Conservation (phyloP, 2,888 invertebrate species). For the Lasioglossum vierecki region DNA sequence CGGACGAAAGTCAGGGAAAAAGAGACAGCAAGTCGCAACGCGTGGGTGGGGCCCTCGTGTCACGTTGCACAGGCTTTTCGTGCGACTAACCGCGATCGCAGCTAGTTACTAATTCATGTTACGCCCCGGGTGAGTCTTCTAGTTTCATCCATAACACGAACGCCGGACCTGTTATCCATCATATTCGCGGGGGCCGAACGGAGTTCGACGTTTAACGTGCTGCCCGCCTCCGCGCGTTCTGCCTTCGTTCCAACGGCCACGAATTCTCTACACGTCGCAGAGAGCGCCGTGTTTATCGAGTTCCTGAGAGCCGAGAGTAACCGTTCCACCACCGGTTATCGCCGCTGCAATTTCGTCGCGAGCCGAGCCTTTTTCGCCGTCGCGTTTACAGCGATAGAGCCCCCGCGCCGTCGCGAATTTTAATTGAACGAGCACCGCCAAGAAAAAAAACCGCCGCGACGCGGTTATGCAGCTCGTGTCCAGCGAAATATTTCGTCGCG, state of each 20-base stretch:
- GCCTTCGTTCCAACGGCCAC: not conserved
- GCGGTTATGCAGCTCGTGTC: not conserved
- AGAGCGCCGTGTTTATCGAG: not conserved
- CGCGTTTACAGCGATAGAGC: not conserved
- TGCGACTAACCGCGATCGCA: slow-evolving; percentile 16
- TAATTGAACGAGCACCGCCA: not conserved
- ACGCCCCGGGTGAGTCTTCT: slow-evolving; percentile 47
- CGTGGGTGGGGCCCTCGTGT: slow-evolving; percentile 31
- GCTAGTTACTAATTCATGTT: slow-evolving; percentile 61
- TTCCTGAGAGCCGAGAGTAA: not conserved
- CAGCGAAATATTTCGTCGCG: not conserved
- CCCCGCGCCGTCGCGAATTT: not conserved
- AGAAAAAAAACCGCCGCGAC: not conserved
- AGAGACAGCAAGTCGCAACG: not conserved
- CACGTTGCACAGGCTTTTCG: slow-evolving; percentile 18
- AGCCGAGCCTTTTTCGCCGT: not conserved
- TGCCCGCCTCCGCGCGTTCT: not conserved
- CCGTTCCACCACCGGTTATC: not conserved
- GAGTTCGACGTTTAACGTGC: slow-evolving; percentile 35
- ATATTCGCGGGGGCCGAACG: slow-evolving; percentile 9
- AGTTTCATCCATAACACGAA: slow-evolving; percentile 47
- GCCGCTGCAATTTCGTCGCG: not conserved
- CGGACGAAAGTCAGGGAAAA: not conserved
- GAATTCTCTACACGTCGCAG: slow-evolving; percentile 4
- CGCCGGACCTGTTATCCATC: slow-evolving; percentile 32